phyloP scores from a whole-genome alignment of 1,140 invertebrate species.

The Aphaenogaster ashmeadi region DNA sequence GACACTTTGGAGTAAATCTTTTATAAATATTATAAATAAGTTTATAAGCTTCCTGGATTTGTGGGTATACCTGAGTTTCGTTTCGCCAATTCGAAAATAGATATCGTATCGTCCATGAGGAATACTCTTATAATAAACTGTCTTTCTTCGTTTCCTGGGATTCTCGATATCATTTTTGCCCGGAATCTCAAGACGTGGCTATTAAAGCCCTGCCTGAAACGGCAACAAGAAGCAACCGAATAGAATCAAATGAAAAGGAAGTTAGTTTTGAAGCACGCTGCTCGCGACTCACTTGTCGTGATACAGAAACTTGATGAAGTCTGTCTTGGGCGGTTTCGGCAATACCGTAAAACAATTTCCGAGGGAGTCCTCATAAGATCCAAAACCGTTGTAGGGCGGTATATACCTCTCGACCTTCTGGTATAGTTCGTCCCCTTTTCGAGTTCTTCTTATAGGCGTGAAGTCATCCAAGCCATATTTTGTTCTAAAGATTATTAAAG shows the following conservation, averaged over 20 bases:
- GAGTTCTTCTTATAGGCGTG: constrained; percentile 87
- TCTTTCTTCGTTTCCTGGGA: constrained; percentile 90
- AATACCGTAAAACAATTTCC: constrained; percentile 93
- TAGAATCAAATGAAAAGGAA: background rate
- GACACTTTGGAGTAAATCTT: background rate
- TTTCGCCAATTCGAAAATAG: constrained; percentile 92
- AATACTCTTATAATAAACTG: constrained; percentile 94
- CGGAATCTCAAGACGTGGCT: constrained; percentile 93
- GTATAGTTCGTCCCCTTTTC: constrained; percentile 82
- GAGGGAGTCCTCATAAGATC: constrained; percentile 95
- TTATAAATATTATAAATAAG: background rate
- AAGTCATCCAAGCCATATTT: constrained; percentile 89
- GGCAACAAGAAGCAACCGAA: constrained; percentile 45
- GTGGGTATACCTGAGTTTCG: constrained; percentile 90
- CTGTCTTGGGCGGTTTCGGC: constrained; percentile 91
- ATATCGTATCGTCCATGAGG: constrained; percentile 94
- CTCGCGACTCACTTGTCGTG: constrained; percentile 89
- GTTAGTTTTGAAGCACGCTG: background rate
- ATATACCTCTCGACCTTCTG: constrained; percentile 87
- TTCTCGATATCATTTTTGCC: constrained; percentile 91
- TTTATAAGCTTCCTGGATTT: background rate
- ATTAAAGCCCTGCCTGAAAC: constrained; percentile 90
- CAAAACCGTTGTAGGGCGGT: constrained; percentile 96
- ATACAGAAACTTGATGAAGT: constrained; percentile 94
- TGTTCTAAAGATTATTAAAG: constrained; percentile 71